These are phyloP conservation scores for Brachyrhaphis roseni DNA, from an alignment of 2,797 vertebrate genomes.

Conservation along the genomic window DNA sequence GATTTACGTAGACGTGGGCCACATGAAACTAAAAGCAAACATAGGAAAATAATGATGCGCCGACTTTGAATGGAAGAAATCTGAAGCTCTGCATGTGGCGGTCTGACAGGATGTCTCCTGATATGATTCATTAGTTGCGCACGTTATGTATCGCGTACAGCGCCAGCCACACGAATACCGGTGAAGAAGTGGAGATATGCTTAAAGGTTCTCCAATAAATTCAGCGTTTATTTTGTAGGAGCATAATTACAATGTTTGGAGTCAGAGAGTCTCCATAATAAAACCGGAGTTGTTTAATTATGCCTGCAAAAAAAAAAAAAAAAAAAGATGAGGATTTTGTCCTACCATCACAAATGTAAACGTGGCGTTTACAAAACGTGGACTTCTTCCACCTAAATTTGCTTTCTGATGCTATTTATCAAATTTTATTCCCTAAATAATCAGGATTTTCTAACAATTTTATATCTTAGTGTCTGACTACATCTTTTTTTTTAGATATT, in stretches of 20 bases:
- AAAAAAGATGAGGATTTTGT: not conserved
- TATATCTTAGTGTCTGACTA: not conserved
- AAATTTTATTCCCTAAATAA: not conserved
- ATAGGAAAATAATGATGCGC: conserved; percentile 60
- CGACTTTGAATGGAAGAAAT: conserved; percentile 42
- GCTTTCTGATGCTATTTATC: not conserved
- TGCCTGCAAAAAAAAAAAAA: not conserved
- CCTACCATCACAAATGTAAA: not conserved
- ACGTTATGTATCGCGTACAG: not conserved
- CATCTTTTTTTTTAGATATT: not conserved
- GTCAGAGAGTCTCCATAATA: not conserved
- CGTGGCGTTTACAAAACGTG: not conserved
- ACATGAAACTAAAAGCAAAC: conserved; percentile 15
- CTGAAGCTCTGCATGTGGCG: conserved; percentile 6
- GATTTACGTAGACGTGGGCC: not conserved
- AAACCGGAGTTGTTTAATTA: not conserved
- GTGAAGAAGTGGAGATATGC: not conserved
- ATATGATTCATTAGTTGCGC: not conserved
- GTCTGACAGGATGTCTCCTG: not conserved
- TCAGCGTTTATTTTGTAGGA: not conserved
- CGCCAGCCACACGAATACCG: not conserved
- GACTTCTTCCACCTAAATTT: not conserved
- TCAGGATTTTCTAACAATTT: not conserved
- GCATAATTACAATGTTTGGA: not conserved
- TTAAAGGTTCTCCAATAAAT: not conserved